Percentiles rank a stretch among this genome's conserved stretches.
Evolutionary conservation across 1,140 invertebrate species (phyloP).

Genomic region (Drepana arcuata): DNA sequence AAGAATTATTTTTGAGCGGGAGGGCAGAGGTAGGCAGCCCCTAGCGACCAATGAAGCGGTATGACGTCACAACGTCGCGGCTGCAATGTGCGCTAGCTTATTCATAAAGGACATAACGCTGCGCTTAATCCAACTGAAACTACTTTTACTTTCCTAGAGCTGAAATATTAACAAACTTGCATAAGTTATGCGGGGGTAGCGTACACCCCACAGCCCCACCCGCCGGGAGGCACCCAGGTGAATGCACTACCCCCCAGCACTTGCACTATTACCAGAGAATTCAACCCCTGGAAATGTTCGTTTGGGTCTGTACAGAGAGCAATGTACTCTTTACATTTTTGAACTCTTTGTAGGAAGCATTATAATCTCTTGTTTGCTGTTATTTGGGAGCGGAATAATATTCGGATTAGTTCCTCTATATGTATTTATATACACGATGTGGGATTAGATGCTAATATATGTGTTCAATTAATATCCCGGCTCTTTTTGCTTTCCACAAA

Average conservation of each 20-base stretch:
- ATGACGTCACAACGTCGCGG: too few species aligned
- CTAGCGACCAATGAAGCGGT: too few species aligned
- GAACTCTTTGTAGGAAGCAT: too few species aligned
- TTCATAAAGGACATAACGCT: constrained; percentile 1
- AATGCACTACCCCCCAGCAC: constrained; percentile 28
- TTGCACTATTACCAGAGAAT: constrained; percentile 1
- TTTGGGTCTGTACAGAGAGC: background rate
- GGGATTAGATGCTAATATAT: too few species aligned
- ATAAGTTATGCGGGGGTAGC: constrained; percentile 32
- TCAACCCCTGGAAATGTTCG: background rate
- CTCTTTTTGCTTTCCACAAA: too few species aligned
- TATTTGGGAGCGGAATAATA: too few species aligned
- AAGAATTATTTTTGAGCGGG: too few species aligned
- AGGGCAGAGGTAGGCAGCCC: too few species aligned
- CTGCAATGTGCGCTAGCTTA: constrained; percentile 14
- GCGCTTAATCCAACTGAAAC: constrained; percentile 20
- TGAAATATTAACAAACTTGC: constrained; percentile 56
- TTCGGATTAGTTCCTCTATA: too few species aligned
- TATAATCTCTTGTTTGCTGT: too few species aligned
- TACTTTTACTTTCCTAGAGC: constrained; percentile 37
- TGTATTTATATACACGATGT: too few species aligned
- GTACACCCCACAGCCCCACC: background rate
- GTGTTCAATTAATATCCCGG: too few species aligned
- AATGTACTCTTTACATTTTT: background rate
- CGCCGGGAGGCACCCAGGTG: constrained; percentile 20